Base-by-base conservation (phyloP, 2,888 invertebrate genomes). In the Siphonodentalium dalli region DNA sequence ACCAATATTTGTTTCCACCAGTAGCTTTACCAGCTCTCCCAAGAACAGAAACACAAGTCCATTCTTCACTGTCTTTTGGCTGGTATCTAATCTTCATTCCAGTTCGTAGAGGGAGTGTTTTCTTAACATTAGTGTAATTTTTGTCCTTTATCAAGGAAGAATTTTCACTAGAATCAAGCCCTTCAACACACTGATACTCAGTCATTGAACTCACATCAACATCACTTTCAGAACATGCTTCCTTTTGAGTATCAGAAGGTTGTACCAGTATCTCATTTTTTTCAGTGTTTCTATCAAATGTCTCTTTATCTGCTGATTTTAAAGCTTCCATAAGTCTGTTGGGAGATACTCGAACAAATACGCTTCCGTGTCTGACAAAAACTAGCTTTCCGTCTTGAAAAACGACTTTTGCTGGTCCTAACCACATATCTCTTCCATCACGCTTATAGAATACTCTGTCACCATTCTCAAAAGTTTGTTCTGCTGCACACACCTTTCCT, bases 311-410 rank as follows among this genome's bases (percentile, higher is more conserved):
- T n/a, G n/a, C n/a, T n/a, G n/a, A n/a, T n/a, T n/a, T n/a, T n/a
- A n/a, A n/a, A n/a, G n/a, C n/a, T 31, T 56, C 52, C 9, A 29
- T 11, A 6, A 66, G 45, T 54, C 63, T 59, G 45, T 68, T 66
- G 13, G 61, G 65, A 0, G 63, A 66, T 13, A 64, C 57, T 27
- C 64, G 37, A 1, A 67, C 61, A 61, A 65, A 67, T 3, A 57
- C 53, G 20, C 53, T 57, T 11, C 66, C 66, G 47, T 63, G 63
- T 15, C 60, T 33, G 3, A 67, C 61, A 60, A 63, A 66, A 0
- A 65, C 46, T 4, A 67, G 60, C 51, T 65, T 66, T 26, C 65
- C 65, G 54, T 66, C 62, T 47, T 65, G 68, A 50, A 54, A 70
- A 44, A 61, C 63, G 31, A 60, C 70, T 54, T 57, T 71, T 55